Evolutionary conservation across 2,113 vertebrate species (phyloP).

Genomic region (Otolemur garnettii): DNA sequence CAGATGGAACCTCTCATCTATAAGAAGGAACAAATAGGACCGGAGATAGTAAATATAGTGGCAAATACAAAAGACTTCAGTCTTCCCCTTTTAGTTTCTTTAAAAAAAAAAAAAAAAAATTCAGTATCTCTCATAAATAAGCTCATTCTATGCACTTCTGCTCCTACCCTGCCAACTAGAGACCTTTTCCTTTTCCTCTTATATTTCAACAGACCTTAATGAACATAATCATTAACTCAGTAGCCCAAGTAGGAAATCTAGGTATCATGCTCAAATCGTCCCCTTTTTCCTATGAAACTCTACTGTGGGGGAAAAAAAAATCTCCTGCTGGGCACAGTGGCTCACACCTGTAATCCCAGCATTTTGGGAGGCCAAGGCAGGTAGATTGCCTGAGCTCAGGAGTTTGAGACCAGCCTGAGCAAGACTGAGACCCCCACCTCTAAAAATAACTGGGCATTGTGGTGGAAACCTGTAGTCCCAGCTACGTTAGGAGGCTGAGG

Average conservation of each 20-base stretch:
- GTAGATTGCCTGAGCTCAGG: no score
- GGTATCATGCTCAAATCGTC: not conserved
- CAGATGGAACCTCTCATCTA: not conserved
- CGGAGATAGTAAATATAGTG: not conserved
- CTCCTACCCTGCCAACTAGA: slow-evolving; percentile 22
- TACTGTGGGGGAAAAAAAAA: no score
- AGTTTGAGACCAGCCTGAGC: no score
- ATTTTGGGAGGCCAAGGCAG: no score
- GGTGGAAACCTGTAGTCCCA: no score
- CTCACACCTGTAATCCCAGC: no score
- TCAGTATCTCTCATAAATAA: slow-evolving; percentile 14
- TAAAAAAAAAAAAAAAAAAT: not conserved
- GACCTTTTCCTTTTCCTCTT: not conserved
- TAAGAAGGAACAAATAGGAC: not conserved
- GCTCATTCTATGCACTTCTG: not conserved
- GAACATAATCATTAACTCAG: not conserved
- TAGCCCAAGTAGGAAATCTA: not conserved
- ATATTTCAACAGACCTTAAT: not conserved
- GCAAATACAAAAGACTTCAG: not conserved
- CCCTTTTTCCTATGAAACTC: not conserved
- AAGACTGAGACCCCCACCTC: no score
- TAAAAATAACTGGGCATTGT: no score
- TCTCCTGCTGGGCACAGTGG: no score
- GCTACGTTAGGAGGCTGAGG: no score
- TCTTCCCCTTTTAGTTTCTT: not conserved